A percentile compares a stretch with the other conserved stretches of the same genome.
Evolutionary conservation across 1,140 invertebrate genomes (phyloP).

Genomic region (Diorhabda elongata): DNA sequence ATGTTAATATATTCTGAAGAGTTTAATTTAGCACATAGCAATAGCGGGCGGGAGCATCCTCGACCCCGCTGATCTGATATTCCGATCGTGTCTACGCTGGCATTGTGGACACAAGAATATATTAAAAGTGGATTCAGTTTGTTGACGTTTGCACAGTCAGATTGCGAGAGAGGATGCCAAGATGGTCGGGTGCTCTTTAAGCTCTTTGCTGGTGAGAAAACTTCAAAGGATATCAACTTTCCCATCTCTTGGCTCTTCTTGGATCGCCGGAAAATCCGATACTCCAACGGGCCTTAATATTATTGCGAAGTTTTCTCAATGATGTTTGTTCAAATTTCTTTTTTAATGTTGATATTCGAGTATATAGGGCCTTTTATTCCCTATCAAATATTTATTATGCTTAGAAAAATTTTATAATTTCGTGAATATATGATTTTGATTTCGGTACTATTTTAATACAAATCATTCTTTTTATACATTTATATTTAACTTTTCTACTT

Average conservation of each 20-base stretch:
- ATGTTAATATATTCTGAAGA: constrained; percentile 48
- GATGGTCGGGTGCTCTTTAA: constrained; percentile 15
- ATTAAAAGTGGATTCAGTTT: constrained; percentile 46
- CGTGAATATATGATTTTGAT: too few relatives aligned
- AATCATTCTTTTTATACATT: too few relatives aligned
- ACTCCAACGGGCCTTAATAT: constrained; percentile 13
- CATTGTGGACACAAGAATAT: constrained; percentile 48
- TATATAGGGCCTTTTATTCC: not conserved
- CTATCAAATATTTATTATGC: too few relatives aligned
- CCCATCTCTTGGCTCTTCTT: constrained; percentile 18
- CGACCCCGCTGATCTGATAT: constrained; percentile 41
- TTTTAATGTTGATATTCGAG: not conserved
- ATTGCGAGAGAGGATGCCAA: constrained; percentile 25
- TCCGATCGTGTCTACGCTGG: constrained; percentile 42
- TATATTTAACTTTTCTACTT: too few relatives aligned
- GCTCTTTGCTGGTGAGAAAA: constrained; percentile 26
- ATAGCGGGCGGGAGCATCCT: constrained; percentile 29
- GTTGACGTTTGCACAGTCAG: constrained; percentile 45
- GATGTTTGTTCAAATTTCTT: not conserved
- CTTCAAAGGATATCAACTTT: constrained; percentile 34
- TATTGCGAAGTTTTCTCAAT: constrained; percentile 6
- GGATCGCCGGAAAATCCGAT: constrained; percentile 14
- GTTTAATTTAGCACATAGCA: constrained; percentile 48
- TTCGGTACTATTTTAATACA: too few relatives aligned
- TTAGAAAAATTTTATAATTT: too few relatives aligned